These are phyloP conservation scores for Heliconius melpomene DNA, from an alignment of 1,140 invertebrate species.

Conservation along the genomic window DNA sequence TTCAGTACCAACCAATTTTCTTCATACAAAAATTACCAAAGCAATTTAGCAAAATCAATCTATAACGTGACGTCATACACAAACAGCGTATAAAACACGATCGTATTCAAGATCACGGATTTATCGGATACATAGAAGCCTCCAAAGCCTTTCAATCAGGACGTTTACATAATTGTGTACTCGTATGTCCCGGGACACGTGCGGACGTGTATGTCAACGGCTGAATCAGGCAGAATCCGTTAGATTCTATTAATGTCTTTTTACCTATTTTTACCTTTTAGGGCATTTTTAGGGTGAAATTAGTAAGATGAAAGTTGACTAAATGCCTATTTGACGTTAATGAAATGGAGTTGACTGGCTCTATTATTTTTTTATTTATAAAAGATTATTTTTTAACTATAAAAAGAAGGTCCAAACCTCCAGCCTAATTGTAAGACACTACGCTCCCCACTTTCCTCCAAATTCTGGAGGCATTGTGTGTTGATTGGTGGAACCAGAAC, in stretches of 20 bases:
- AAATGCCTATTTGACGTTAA: too few relatives aligned
- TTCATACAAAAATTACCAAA: not conserved
- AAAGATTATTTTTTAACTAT: too few relatives aligned
- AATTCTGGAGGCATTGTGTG: too few relatives aligned
- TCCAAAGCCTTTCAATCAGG: conserved; percentile 21
- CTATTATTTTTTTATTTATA: too few relatives aligned
- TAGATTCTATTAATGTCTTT: not conserved
- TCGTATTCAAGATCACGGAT: conserved; percentile 26
- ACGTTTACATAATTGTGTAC: conserved; percentile 24
- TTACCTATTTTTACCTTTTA: too few relatives aligned
- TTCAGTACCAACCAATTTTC: not conserved
- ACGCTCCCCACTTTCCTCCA: too few relatives aligned
- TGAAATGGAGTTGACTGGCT: too few relatives aligned
- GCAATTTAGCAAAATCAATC: not conserved
- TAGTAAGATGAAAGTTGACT: not conserved
- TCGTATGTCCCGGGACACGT: conserved; percentile 1
- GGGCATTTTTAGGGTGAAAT: not conserved
- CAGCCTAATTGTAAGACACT: too few relatives aligned
- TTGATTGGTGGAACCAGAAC: too few relatives aligned
- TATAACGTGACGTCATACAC: conserved; percentile 1
- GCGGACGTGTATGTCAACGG: not conserved
- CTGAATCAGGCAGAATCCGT: conserved; percentile 4
- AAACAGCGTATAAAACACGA: conserved; percentile 12
- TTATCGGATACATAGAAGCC: conserved; percentile 4
- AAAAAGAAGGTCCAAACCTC: too few relatives aligned